These are phyloP conservation scores for Sturmia bella DNA, from an alignment of 2,888 invertebrate species.

Conservation along the genomic window DNA sequence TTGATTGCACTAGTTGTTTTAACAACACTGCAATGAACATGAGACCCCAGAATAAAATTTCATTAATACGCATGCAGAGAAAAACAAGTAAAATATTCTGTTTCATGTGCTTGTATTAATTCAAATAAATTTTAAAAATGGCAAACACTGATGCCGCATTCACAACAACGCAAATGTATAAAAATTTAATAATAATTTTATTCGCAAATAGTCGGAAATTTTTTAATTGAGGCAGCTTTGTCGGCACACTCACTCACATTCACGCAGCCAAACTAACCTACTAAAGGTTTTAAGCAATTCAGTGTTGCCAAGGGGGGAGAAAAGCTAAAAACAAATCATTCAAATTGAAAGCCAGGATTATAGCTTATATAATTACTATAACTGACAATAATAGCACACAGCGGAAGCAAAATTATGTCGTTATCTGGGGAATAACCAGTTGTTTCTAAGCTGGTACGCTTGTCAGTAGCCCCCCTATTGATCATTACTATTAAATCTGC, in stretches of 20 bases:
- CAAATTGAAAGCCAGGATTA: no score
- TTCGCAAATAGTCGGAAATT: slow-evolving; percentile 64
- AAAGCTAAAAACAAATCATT: no score
- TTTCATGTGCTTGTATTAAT: slow-evolving; percentile 4
- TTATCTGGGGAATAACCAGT: no score
- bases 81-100: neutral
- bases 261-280: slow-evolving; percentile 3
- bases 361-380: no score
- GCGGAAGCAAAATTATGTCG: no score
- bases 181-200: slow-evolving; percentile 64
- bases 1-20: no score
- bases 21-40: neutral
- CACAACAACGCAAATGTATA: slow-evolving; percentile 59
- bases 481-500: no score
- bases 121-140: slow-evolving; percentile 20
- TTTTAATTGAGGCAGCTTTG: slow-evolving; percentile 65
- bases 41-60: slow-evolving; percentile 31
- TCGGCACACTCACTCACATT: slow-evolving; percentile 36
- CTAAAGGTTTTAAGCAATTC: neutral
- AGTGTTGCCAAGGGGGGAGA: neutral
- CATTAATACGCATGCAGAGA: slow-evolving; percentile 16
- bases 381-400: no score
- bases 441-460: no score
- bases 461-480: no score
- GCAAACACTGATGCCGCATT: slow-evolving; percentile 25